Percentiles rank a stretch among this genome's conserved stretches.
Evolutionary conservation across 2,888 invertebrate species (phyloP).

Genomic region (Coenonympha arcania): DNA sequence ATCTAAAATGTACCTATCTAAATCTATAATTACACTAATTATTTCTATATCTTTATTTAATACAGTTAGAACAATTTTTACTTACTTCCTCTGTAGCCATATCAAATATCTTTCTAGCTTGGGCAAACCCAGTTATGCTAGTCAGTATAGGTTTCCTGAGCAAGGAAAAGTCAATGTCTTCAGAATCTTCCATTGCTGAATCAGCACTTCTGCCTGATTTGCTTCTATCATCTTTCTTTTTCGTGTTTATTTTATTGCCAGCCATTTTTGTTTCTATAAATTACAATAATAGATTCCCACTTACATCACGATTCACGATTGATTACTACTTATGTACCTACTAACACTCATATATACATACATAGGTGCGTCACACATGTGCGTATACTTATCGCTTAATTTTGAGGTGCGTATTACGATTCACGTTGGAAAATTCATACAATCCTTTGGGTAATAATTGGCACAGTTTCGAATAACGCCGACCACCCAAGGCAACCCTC

Average conservation of each 20-base stretch:
- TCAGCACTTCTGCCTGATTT: constrained; percentile 48
- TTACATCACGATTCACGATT: constrained; percentile 1
- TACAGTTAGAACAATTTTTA: no score
- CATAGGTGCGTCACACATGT: background rate
- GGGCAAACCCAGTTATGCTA: constrained; percentile 79
- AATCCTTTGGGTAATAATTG: constrained; percentile 2
- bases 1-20: no score
- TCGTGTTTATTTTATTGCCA: constrained; percentile 60
- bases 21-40: no score
- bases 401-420: background rate
- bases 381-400: background rate
- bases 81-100: constrained; percentile 84
- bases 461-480: constrained; percentile 42
- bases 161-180: constrained; percentile 71
- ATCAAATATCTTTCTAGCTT: constrained; percentile 81
- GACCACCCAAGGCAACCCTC: constrained; percentile 40
- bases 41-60: background rate
- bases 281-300: no score
- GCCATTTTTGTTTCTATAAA: constrained; percentile 49
- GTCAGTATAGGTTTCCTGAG: constrained; percentile 79
- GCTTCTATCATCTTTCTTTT: constrained; percentile 58
- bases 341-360: background rate
- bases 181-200: constrained; percentile 52
- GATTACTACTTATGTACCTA: background rate
- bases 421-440: background rate